Conservation (phyloP, 2,888 invertebrate genomes). For the Synergus japonicus region DNA sequence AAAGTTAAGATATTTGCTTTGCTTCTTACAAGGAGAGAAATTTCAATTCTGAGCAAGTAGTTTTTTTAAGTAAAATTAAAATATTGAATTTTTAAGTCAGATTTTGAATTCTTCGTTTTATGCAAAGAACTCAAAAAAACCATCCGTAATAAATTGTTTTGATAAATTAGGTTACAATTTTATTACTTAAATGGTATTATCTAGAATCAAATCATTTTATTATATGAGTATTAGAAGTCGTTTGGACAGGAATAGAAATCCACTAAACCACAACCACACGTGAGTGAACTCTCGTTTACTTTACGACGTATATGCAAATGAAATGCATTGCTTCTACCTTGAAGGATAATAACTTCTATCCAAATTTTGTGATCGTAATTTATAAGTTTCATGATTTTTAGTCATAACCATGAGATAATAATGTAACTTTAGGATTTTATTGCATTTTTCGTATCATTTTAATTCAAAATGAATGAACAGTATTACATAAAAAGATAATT, state of each 20-base stretch:
- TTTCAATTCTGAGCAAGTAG: no score
- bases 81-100: no score
- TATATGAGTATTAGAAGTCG: neutral
- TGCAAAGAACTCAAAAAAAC: no score
- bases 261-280: slow-evolving; percentile 20
- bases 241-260: slow-evolving; percentile 15
- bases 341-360: neutral
- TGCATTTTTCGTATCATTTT: no score
- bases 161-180: neutral
- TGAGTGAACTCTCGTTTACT: neutral
- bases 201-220: neutral
- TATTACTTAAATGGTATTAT: neutral
- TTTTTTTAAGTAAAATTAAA: no score
- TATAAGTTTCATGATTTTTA: neutral
- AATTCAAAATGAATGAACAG: no score
- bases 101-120: no score
- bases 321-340: neutral
- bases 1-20: no score
- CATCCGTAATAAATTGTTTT: neutral
- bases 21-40: no score
- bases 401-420: neutral
- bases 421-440: no score
- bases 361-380: neutral
- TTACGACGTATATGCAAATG: neutral
- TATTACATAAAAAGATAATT: neutral